These are phyloP conservation scores for Danio kyathit DNA, from an alignment of 2,797 vertebrate species.

Conservation along the genomic window DNA sequence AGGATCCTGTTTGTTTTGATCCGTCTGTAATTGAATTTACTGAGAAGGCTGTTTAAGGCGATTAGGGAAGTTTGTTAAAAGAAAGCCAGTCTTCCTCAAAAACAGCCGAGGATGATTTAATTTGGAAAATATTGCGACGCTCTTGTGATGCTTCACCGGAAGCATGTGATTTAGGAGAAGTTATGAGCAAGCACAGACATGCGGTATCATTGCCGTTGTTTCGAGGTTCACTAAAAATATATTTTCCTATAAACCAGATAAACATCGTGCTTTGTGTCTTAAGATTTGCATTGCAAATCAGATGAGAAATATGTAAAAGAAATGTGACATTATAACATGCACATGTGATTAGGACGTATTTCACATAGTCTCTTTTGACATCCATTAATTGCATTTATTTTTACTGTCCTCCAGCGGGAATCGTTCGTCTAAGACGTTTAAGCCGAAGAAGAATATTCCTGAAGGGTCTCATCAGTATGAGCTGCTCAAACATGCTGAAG, in stretches of 20 bases:
- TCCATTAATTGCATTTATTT: too few species aligned
- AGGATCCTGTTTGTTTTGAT: not conserved
- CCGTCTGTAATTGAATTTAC: not conserved
- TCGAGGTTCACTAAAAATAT: too few species aligned
- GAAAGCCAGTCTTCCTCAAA: not conserved
- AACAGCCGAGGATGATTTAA: slow-evolving; percentile 10
- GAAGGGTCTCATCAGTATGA: slow-evolving; percentile 98
- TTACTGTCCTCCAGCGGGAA: slow-evolving; percentile 79
- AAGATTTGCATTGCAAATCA: not conserved
- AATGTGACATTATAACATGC: not conserved
- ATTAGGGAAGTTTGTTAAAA: not conserved
- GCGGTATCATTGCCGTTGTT: slow-evolving; percentile 1
- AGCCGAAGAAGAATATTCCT: slow-evolving; percentile 98
- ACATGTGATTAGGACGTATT: not conserved
- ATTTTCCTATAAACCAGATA: not conserved
- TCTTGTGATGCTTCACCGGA: not conserved
- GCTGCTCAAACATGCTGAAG: slow-evolving; percentile 96
- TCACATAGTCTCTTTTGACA: not conserved
- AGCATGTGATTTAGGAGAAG: slow-evolving; percentile 29
- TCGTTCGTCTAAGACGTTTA: slow-evolving; percentile 96
- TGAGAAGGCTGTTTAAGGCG: not conserved
- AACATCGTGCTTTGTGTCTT: not conserved
- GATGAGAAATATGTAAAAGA: slow-evolving; percentile 3
- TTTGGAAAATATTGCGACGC: not conserved
- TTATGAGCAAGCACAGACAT: not conserved